Evolutionary conservation across 1,140 invertebrate species (phyloP), one percentile per base, ranked within the genome.

Genomic region (Drosophila lini): DNA sequence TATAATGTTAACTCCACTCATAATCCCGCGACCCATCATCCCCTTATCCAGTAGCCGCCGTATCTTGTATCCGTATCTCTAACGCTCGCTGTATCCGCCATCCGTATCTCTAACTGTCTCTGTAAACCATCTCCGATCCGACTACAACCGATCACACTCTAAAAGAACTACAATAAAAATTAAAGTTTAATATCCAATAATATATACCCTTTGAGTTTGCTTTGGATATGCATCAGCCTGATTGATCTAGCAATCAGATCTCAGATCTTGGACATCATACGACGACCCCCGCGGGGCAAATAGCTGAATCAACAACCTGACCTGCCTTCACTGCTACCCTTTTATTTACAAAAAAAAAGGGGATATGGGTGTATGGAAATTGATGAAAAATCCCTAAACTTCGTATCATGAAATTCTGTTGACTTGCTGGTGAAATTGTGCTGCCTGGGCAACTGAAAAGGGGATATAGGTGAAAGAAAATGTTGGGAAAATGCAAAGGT

Each of bases 91-190:
- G 31, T 73, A 74, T 48, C 45, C 44, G 44, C 65, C 69, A 74
- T 47, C 68, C 45, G 41, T 71, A 71, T 41, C 53, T 73, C 44
- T 73, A 71, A 71, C 65, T 71, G 67, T 73, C 44, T 73, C 67
- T 73, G 69, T 73, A 73, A 71, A 50, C 52, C 69, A 71, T 73
- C 68, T 58, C 65, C 67, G 52, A 73, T 50, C 67, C 65, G 68
- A 73, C 36, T 56, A 59, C 50, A 70, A 58, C 68, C 52, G 65
- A 71, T 71, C 68, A 69, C 68, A 70, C 59, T 68, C 60, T 70
- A 45, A 70, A 70, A 71, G 65, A 71, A 71, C 36, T 57, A 71
- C 52, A 71, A 73, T 73, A 73, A 73, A 73, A 70, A 71, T 50
- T 50, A 56, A 73, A 73, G 44, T 73, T 73, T 73, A 71, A 73